Evolutionary conservation across 2,888 invertebrate genomes (phyloP).

Genomic region (Cryptophagus acutangulus): DNA sequence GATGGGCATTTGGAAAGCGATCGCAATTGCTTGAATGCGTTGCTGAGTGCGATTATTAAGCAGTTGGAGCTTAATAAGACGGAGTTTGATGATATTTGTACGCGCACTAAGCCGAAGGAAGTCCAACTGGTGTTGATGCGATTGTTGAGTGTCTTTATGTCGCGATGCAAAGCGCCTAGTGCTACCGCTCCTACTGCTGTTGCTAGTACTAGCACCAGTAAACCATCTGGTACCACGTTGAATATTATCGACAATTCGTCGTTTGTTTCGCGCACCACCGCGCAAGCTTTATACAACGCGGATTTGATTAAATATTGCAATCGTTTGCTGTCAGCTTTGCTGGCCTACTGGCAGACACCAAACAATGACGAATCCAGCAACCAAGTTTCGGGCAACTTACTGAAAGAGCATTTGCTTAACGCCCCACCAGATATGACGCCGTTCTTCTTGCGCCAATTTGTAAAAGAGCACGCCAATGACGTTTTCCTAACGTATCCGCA

Average conservation of each 20-base stretch:
- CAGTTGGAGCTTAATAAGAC: constrained; percentile 65
- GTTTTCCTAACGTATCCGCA: constrained; percentile 93
- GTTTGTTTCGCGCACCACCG: constrained; percentile 66
- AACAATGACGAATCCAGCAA: constrained; percentile 27
- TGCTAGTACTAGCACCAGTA: constrained; percentile 9
- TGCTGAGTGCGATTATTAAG: constrained; percentile 67
- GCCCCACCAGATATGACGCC: constrained; percentile 93
- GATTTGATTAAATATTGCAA: constrained; percentile 71
- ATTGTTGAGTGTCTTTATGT: constrained; percentile 78
- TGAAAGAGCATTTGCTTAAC: constrained; percentile 76
- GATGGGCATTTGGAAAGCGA: constrained; percentile 81
- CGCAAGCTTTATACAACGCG: constrained; percentile 62
- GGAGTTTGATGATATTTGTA: constrained; percentile 52
- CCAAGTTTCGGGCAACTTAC: constrained; percentile 60
- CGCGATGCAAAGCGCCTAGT: constrained; percentile 60
- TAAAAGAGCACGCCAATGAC: constrained; percentile 85
- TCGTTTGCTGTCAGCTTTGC: constrained; percentile 62
- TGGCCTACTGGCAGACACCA: constrained; percentile 71
- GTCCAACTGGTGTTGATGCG: constrained; percentile 85
- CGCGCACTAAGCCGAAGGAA: constrained; percentile 72
- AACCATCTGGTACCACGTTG: not conserved
- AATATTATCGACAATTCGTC: constrained; percentile 51
- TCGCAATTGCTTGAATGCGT: constrained; percentile 67
- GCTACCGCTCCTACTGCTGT: constrained; percentile 34
- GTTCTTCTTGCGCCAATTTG: constrained; percentile 88